A percentile compares a stretch with the other conserved stretches of the same genome.
phyloP scores from a whole-genome alignment of 2,113 vertebrate genomes.

The Heptranchias perlo region DNA sequence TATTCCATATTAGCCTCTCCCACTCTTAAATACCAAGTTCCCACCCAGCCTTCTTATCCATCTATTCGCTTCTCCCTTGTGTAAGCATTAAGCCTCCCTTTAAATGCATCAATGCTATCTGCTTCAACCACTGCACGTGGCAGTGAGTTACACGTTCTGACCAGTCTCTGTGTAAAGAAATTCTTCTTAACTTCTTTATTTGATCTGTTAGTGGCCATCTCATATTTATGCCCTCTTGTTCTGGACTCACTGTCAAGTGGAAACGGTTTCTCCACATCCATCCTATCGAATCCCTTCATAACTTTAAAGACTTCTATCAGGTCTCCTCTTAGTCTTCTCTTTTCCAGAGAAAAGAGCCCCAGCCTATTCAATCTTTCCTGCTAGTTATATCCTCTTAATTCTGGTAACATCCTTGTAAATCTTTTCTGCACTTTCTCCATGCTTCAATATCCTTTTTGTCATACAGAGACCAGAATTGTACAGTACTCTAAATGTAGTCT shows the following conservation, averaged over 20 bases:
- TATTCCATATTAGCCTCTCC: not conserved
- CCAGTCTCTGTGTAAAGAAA: not conserved
- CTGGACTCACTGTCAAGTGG: not conserved
- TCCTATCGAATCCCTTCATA: not conserved
- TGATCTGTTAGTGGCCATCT: not conserved
- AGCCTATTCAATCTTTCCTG: not conserved
- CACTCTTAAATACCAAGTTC: not conserved
- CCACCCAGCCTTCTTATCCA: not conserved
- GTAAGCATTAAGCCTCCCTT: not conserved
- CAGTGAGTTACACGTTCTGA: not conserved
- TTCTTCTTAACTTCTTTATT: not conserved
- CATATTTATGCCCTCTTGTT: not conserved
- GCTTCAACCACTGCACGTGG: not conserved
- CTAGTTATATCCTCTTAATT: not conserved
- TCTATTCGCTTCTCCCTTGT: not conserved
- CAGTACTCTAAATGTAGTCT: not conserved
- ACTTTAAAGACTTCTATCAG: not conserved
- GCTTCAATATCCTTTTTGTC: not conserved
- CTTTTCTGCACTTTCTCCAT: not conserved
- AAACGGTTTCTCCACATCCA: not conserved
- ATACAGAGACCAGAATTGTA: not conserved
- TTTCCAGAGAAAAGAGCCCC: not conserved
- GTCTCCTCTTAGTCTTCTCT: not conserved
- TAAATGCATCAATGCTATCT: not conserved
- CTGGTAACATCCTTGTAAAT: not conserved